These are phyloP conservation scores for Lucilia cuprina DNA, from an alignment of 1,140 invertebrate genomes.

Conservation along the genomic window DNA sequence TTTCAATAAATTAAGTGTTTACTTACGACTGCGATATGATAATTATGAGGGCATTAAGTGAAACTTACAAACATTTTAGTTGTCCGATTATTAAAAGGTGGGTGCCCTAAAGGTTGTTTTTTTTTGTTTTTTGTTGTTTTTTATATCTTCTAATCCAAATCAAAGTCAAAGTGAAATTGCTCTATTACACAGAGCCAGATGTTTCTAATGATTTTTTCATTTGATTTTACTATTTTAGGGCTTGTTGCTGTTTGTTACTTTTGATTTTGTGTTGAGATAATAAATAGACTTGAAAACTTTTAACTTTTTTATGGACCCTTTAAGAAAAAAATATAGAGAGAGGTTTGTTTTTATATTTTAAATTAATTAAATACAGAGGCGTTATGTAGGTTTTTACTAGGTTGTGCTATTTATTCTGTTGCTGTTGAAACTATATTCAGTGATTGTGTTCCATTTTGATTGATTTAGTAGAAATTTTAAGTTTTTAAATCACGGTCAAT, in stretches of 20 bases:
- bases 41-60: slow-evolving; percentile 21
- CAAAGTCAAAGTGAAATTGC: neutral
- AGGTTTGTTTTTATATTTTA: neutral
- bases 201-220: neutral
- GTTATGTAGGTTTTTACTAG: slow-evolving; percentile 17
- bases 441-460: neutral
- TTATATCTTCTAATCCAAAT: neutral
- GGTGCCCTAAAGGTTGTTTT: slow-evolving; percentile 23
- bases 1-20: slow-evolving; percentile 17
- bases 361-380: slow-evolving; percentile 20
- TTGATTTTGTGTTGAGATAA: neutral
- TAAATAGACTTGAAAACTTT: neutral
- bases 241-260: neutral
- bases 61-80: neutral
- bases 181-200: neutral
- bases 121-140: neutral
- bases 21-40: neutral
- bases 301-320: neutral
- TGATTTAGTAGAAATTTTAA: neutral
- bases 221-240: neutral
- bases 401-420: neutral
- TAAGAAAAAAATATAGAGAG: neutral
- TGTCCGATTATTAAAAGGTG: slow-evolving; percentile 19
- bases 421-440: neutral
- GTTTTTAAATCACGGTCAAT: neutral